Conservation (phyloP, 37 sponge, comb jelly and placozoan species). For the Ianthella basta region DNA sequence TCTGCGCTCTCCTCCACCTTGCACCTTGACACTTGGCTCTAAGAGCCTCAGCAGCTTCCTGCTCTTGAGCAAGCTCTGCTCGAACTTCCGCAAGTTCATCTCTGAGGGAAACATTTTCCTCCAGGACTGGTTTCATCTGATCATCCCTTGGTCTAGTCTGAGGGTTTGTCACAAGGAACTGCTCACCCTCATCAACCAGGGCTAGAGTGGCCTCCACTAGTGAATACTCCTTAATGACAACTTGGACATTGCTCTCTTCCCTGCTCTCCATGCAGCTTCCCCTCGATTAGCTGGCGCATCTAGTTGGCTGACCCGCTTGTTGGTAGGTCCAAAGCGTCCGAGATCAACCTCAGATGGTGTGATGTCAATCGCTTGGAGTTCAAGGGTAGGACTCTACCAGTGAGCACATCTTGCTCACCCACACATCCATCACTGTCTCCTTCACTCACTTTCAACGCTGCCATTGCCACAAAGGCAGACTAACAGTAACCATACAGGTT, state of each 20-base stretch:
- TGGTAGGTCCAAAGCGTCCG: constrained; percentile 2
- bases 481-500: neutral
- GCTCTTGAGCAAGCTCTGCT: neutral
- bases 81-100: neutral
- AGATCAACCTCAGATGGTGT: constrained; percentile 1
- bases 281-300: constrained; percentile 35
- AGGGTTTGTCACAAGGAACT: neutral
- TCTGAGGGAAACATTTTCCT: neutral
- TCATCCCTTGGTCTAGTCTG: neutral
- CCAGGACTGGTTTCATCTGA: neutral
- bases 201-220: constrained; percentile 9
- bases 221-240: neutral
- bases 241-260: constrained; percentile 6
- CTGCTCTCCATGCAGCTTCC: neutral
- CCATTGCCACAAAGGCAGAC: neutral
- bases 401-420: constrained; percentile 8
- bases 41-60: neutral
- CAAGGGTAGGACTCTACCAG: constrained; percentile 7
- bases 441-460: neutral
- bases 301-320: constrained; percentile 1
- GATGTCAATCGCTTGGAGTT: constrained; percentile 26
- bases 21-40: neutral
- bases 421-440: neutral
- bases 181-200: constrained; percentile 7
- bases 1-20: neutral